These are phyloP conservation scores for Onthophagus taurus DNA, from an alignment of 1,140 invertebrate species.

Conservation along the genomic window DNA sequence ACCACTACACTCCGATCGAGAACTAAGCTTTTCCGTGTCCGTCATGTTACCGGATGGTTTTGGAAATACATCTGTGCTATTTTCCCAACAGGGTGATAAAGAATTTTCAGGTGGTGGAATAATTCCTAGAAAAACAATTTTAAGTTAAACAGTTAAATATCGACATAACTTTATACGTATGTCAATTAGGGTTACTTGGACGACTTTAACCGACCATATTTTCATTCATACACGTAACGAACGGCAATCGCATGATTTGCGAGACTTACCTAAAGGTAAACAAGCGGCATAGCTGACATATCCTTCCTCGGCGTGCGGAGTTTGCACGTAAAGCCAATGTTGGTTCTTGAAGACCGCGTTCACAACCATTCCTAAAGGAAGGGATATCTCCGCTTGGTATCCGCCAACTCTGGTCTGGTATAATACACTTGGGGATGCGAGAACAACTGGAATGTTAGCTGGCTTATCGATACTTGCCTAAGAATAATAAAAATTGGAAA, in stretches of 20 bases:
- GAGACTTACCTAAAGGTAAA: conserved; percentile 59
- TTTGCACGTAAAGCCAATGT: conserved; percentile 73
- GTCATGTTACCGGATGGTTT: conserved; percentile 62
- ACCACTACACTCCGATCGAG: conserved; percentile 40
- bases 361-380: conserved; percentile 72
- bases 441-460: conserved; percentile 71
- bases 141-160: too few species aligned
- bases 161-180: too few species aligned
- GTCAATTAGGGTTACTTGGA: too few species aligned
- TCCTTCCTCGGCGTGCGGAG: conserved; percentile 66
- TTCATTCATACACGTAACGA: too few species aligned
- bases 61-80: conserved; percentile 66
- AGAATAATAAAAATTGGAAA: conserved; percentile 28
- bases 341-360: conserved; percentile 77
- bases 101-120: conserved; percentile 28
- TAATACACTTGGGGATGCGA: conserved; percentile 61
- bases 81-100: conserved; percentile 56
- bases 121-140: conserved; percentile 25
- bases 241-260: too few species aligned
- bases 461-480: conserved; percentile 61
- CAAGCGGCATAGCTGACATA: conserved; percentile 67
- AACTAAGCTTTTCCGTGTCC: conserved; percentile 55
- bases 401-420: conserved; percentile 62
- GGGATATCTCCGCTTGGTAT: conserved; percentile 55
- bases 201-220: too few species aligned